Evolutionary conservation across 2,113 vertebrate genomes (phyloP).

Genomic region (Chaetura pelagica): DNA sequence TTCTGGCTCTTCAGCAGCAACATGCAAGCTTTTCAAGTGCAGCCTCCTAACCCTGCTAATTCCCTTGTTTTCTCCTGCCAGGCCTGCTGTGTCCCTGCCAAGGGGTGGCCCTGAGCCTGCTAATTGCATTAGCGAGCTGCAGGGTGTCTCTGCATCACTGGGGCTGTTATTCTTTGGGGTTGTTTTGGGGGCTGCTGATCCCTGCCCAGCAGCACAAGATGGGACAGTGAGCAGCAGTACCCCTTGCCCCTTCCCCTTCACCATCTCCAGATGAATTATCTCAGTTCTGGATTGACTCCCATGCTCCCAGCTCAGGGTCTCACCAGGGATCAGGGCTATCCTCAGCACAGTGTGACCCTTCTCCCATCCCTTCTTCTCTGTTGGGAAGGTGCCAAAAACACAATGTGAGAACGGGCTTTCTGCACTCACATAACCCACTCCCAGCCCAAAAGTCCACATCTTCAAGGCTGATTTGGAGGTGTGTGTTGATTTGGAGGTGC

Average conservation of each 20-base stretch:
- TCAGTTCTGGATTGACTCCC: not conserved
- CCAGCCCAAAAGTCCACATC: not conserved
- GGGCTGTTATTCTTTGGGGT: not conserved
- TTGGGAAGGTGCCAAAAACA: not conserved
- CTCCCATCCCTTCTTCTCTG: not conserved
- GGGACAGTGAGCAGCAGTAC: not conserved
- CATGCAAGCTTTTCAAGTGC: not conserved
- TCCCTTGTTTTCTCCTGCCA: constrained; percentile 16
- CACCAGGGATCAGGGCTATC: not conserved
- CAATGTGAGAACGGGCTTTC: not conserved
- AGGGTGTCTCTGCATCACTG: not conserved
- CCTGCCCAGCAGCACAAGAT: fast-evolving
- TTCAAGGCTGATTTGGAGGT: not conserved
- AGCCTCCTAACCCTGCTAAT: constrained; percentile 10
- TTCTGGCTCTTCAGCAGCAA: not conserved
- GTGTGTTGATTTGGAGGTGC: not conserved
- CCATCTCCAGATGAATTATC: not conserved
- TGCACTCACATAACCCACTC: not conserved
- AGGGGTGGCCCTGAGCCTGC: not conserved
- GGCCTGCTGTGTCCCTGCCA: not conserved
- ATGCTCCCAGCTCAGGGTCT: not conserved
- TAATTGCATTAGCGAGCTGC: constrained; percentile 2
- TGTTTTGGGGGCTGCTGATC: not conserved
- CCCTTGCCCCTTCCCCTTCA: not conserved
- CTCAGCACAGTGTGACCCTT: fast-evolving